These are phyloP conservation scores for Datnioides undecimradiatus DNA, from an alignment of 2,113 vertebrate genomes.

Conservation along the genomic window DNA sequence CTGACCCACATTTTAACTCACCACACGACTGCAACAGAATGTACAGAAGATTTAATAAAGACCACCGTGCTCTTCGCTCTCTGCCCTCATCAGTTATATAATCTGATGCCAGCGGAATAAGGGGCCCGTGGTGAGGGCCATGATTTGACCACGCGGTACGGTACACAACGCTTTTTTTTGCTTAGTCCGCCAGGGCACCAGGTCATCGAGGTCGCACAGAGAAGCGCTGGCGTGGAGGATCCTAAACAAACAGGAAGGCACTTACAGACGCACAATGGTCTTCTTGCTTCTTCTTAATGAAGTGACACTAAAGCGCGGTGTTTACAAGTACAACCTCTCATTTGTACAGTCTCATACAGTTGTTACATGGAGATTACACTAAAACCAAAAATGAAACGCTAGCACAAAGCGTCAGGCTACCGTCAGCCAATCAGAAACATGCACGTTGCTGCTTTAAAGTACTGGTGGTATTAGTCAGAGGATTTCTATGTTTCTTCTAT, in stretches of 20 bases:
- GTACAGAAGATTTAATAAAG: slow-evolving; percentile 59
- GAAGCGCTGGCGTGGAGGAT: slow-evolving; percentile 33
- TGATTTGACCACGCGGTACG: not conserved
- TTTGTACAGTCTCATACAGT: not conserved
- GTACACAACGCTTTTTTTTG: slow-evolving; percentile 17
- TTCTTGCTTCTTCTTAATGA: slow-evolving; percentile 2
- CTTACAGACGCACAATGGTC: slow-evolving; percentile 2
- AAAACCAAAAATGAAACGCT: not conserved
- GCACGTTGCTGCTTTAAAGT: not conserved
- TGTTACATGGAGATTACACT: not conserved
- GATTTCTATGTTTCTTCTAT: slow-evolving; percentile 2
- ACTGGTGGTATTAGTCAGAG: not conserved
- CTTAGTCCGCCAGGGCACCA: slow-evolving; percentile 5
- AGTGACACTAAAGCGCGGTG: too few relatives aligned
- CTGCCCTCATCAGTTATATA: slow-evolving; percentile 33
- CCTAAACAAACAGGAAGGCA: slow-evolving; percentile 29
- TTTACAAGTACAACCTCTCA: not conserved
- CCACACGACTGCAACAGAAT: slow-evolving; percentile 54
- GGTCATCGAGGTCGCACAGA: slow-evolving; percentile 46
- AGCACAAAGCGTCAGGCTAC: not conserved
- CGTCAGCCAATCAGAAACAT: not conserved
- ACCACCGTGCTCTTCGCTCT: slow-evolving; percentile 21
- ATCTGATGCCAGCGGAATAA: slow-evolving; percentile 29
- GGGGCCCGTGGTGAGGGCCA: not conserved
- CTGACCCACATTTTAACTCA: slow-evolving; percentile 74